These are phyloP conservation scores for Spizella passerina DNA, from an alignment of 2,797 vertebrate genomes.

Conservation along the genomic window DNA sequence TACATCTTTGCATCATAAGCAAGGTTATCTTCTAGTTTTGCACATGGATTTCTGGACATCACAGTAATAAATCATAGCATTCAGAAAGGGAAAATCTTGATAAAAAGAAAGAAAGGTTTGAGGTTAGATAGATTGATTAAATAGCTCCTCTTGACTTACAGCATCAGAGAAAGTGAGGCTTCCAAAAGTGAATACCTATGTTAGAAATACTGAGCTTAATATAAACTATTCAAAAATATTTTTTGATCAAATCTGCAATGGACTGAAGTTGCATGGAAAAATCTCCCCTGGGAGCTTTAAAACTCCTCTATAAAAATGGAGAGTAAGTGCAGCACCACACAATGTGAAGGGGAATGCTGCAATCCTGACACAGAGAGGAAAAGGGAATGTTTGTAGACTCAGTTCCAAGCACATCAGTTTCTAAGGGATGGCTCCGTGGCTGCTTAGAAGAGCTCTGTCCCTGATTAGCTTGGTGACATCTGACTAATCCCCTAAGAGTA, in stretches of 20 bases:
- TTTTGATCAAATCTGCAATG: neutral
- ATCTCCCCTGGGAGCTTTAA: neutral
- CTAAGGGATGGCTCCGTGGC: neutral
- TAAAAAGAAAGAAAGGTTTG: neutral
- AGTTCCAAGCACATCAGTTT: neutral
- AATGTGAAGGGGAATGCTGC: neutral
- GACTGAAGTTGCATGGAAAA: neutral
- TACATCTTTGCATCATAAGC: neutral
- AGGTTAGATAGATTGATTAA: neutral
- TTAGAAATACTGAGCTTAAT: neutral
- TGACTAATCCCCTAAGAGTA: neutral
- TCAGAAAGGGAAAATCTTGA: neutral
- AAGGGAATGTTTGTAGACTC: neutral
- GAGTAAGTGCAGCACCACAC: neutral
- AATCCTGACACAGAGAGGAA: neutral
- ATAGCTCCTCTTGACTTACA: neutral
- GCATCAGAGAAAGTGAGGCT: neutral
- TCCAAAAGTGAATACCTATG: neutral
- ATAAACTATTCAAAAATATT: conserved; percentile 6
- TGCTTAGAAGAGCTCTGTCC: neutral
- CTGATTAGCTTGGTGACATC: neutral
- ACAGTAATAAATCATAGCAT: neutral
- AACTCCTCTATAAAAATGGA: neutral
- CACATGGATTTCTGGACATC: neutral
- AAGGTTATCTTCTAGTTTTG: neutral